phyloP scores from a whole-genome alignment of 2,888 invertebrate genomes.

The Nebria salina region DNA sequence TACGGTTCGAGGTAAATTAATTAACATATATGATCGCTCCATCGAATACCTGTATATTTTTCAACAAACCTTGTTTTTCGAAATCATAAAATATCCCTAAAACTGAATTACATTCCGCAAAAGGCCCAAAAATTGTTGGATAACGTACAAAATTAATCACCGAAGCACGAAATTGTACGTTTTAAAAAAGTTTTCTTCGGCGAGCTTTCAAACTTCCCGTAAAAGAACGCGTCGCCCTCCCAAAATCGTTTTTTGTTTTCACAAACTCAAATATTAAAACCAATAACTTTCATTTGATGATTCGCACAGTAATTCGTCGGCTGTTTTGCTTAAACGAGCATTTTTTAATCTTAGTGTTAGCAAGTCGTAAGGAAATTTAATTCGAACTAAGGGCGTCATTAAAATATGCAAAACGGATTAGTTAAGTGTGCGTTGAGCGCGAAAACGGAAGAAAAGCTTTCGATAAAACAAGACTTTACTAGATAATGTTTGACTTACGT shows the following conservation, averaged over 20 bases:
- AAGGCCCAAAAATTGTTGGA: too few relatives aligned
- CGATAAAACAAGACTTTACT: not conserved
- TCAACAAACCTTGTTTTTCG: too few relatives aligned
- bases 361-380: not conserved
- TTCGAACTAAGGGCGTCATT: not conserved
- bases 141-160: too few relatives aligned
- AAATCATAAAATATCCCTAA: too few relatives aligned
- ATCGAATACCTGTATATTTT: too few relatives aligned
- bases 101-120: too few relatives aligned
- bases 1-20: too few relatives aligned
- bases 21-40: too few relatives aligned
- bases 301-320: not conserved
- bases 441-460: not conserved
- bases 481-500: not conserved
- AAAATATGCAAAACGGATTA: conserved; percentile 1
- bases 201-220: not conserved
- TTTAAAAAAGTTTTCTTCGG: too few relatives aligned
- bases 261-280: not conserved
- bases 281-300: not conserved
- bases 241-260: not conserved
- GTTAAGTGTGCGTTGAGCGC: not conserved
- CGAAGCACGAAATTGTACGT: too few relatives aligned
- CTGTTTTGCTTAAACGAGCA: not conserved
- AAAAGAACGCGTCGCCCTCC: not conserved
- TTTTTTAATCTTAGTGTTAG: not conserved